phyloP scores from a whole-genome alignment of 1,140 invertebrate genomes.

The Conus ventricosus region DNA sequence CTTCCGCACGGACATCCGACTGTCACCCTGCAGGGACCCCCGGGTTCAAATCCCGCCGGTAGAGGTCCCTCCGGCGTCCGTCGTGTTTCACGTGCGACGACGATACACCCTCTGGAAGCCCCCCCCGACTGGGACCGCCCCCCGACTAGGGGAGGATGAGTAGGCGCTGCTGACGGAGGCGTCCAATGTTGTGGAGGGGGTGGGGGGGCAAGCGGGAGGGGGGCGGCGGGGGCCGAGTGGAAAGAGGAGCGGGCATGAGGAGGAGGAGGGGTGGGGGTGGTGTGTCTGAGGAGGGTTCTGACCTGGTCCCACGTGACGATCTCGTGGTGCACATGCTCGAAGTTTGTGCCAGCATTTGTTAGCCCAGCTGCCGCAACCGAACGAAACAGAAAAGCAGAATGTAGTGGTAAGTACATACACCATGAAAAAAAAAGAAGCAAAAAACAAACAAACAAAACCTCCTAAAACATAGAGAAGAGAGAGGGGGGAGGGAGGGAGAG shows the following conservation, averaged over 20 bases:
- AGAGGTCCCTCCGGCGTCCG: background rate
- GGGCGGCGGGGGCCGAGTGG: constrained; percentile 33
- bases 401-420: background rate
- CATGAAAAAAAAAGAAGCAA: no score
- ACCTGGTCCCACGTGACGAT: constrained; percentile 89
- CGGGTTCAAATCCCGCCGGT: constrained; percentile 38
- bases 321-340: constrained; percentile 88
- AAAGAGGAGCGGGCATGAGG: background rate
- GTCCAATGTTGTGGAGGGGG: background rate
- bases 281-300: constrained; percentile 64
- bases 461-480: no score
- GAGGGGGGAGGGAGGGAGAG: no score
- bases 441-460: no score
- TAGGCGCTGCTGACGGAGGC: background rate
- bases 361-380: constrained; percentile 80
- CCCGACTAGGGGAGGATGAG: background rate
- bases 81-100: background rate
- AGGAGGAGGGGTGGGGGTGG: background rate
- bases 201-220: constrained; percentile 76
- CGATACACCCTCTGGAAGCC: background rate
- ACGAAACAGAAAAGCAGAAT: no score
- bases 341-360: constrained; percentile 89
- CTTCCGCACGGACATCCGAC: constrained; percentile 66
- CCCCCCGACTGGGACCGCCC: background rate
- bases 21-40: constrained; percentile 55